Conservation (phyloP, 2,797 vertebrate genomes). For the Acanthiza pusilla region DNA sequence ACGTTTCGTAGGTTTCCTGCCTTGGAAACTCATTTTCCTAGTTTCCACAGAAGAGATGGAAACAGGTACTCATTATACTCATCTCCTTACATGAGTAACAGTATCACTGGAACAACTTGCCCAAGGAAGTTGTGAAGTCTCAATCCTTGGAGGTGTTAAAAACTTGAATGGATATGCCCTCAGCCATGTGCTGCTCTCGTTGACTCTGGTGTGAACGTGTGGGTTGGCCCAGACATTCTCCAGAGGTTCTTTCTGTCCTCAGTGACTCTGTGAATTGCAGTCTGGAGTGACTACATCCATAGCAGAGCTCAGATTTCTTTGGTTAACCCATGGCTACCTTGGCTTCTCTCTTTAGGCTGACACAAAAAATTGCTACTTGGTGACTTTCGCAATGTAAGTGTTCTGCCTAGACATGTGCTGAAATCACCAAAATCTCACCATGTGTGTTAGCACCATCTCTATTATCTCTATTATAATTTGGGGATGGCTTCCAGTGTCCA, state of each 20-base stretch:
- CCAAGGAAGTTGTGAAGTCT: not conserved
- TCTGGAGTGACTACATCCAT: not conserved
- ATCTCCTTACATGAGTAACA: not conserved
- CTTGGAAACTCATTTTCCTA: not conserved
- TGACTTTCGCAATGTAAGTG: not conserved
- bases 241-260: not conserved
- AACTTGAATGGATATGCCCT: not conserved
- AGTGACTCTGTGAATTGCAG: not conserved
- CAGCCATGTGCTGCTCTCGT: not conserved
- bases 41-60: not conserved
- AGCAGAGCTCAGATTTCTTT: not conserved
- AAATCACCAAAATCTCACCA: not conserved
- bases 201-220: not conserved
- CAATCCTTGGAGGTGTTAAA: not conserved
- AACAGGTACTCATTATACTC: not conserved
- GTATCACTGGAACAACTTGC: not conserved
- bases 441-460: fast-evolving
- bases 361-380: not conserved
- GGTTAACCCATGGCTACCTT: not conserved
- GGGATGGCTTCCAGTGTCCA: not conserved
- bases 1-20: not conserved
- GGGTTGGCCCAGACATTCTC: not conserved
- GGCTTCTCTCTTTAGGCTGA: not conserved
- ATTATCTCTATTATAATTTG: not conserved
- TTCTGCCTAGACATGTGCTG: not conserved